Conservation (phyloP, 1,140 invertebrate species). For the Ctenoplectra terminalis region DNA sequence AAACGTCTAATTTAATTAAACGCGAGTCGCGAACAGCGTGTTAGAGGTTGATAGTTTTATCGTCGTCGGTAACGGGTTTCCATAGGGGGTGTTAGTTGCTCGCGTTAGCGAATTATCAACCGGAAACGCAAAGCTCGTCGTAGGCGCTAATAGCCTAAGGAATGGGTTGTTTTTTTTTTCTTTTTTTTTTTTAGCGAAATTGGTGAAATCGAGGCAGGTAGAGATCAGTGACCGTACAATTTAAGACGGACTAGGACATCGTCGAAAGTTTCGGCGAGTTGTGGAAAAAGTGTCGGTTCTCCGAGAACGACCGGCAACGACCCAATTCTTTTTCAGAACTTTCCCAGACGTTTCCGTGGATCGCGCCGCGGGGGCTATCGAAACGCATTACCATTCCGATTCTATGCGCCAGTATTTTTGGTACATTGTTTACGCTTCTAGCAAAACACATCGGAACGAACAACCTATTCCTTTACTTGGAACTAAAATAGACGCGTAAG, state of each 20-base stretch:
- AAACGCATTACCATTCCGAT: slow-evolving; percentile 12
- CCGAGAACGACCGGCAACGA: slow-evolving; percentile 1
- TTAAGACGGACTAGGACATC: slow-evolving; percentile 53
- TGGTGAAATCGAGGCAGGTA: slow-evolving; percentile 62
- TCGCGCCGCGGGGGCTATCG: background rate
- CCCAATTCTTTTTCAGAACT: slow-evolving; percentile 28
- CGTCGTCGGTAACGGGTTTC: background rate
- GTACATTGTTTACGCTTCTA: slow-evolving; percentile 46
- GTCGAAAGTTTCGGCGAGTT: slow-evolving; percentile 61
- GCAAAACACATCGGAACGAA: slow-evolving; percentile 27
- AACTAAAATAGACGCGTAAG: slow-evolving; percentile 45
- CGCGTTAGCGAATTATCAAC: background rate
- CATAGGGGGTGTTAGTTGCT: background rate
- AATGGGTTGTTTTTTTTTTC: background rate
- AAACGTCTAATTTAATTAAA: background rate
- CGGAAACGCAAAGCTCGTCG: background rate
- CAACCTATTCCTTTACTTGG: slow-evolving; percentile 41
- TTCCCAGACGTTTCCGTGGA: background rate
- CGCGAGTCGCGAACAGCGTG: background rate
- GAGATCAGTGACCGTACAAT: slow-evolving; percentile 60
- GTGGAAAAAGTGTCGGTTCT: slow-evolving; percentile 45
- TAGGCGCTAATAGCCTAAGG: background rate
- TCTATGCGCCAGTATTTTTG: slow-evolving; percentile 27
- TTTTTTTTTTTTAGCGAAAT: slow-evolving; percentile 52
- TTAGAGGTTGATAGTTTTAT: background rate